A percentile compares a stretch with the other conserved stretches of the same genome.
Evolutionary conservation across 2,888 invertebrate genomes (phyloP).

Genomic region (Homarus gammarus): DNA sequence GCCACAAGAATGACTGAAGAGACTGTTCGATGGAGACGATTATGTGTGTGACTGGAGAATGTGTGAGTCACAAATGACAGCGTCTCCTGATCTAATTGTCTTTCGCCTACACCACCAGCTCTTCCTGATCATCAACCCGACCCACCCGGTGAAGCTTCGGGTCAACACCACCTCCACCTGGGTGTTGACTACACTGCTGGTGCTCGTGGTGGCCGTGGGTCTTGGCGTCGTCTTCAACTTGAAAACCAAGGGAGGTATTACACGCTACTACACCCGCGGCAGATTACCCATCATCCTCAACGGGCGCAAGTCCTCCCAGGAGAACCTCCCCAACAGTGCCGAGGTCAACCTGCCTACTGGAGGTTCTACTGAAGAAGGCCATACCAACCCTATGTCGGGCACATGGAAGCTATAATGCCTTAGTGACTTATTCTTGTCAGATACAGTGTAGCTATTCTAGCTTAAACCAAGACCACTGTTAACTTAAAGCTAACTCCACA

Average conservation of each 20-base stretch:
- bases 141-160: background rate
- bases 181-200: conserved; percentile 3
- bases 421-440: too few species aligned
- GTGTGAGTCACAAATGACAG: too few species aligned
- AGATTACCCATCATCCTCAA: conserved; percentile 21
- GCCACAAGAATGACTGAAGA: too few species aligned
- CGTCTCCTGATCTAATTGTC: background rate
- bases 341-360: conserved; percentile 3
- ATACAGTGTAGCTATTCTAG: too few species aligned
- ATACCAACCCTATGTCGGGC: conserved; percentile 3
- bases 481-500: too few species aligned
- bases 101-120: conserved; percentile 34
- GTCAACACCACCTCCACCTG: background rate
- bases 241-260: background rate
- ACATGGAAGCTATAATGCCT: background rate
- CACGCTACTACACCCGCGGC: conserved; percentile 21
- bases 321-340: conserved; percentile 37
- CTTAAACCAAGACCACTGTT: too few species aligned
- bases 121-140: conserved; percentile 27
- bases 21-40: too few species aligned
- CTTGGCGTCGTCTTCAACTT: background rate
- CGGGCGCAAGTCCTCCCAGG: conserved; percentile 35
- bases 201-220: background rate
- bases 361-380: background rate
- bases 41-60: too few species aligned